Evolutionary conservation across 2,113 vertebrate genomes (phyloP), one percentile per base, ranked within the genome.

Genomic region (Hyperopisus bebe): DNA sequence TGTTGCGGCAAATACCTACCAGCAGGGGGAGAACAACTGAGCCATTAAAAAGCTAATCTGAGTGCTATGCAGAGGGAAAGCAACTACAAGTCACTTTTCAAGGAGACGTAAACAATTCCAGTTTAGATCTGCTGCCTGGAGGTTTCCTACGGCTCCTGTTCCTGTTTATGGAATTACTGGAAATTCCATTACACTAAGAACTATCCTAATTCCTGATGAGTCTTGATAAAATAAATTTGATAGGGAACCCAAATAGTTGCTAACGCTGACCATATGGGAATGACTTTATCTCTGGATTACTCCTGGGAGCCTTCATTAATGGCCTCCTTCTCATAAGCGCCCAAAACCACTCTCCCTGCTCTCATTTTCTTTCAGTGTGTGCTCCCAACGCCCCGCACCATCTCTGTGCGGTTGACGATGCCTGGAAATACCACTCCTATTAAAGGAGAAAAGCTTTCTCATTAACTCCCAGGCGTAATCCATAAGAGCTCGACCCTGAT

Each of bases 371-470:
- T 87, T 39, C 31, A 50, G 83, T 3, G 47, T 53, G 24, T 51
- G 47, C 27, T 53, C 50, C 85, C 50, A n/a, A 44, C 1, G 11
- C 24, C 83, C 21, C 11, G 15, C 8, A 48, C 87, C 53, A 6
- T 62, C 53, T 44, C 31, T 53, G 31, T 35, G 17, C 17, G 31
- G 53, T 15, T 24, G 35, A 31, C 53, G 11, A 13, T 31, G 17
- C 55, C 35, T 17, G 48, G 35, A 87, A 50, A 55, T 17, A 44
- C 35, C 39, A 15, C 21, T 88, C 62, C n/a, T 48, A 88, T 88
- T 70, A 88, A 62, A 70, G 42, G 55, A 42, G 58, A 58, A 74
- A 86, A 6, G 21, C 83, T 74, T 90, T 50, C 83, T 90, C 83
- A 90, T 90, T 90, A 90, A 70, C 31, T 86, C 46, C 5, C 44